Conservation (phyloP, 2,113 vertebrate species). For the Perca fluviatilis region DNA sequence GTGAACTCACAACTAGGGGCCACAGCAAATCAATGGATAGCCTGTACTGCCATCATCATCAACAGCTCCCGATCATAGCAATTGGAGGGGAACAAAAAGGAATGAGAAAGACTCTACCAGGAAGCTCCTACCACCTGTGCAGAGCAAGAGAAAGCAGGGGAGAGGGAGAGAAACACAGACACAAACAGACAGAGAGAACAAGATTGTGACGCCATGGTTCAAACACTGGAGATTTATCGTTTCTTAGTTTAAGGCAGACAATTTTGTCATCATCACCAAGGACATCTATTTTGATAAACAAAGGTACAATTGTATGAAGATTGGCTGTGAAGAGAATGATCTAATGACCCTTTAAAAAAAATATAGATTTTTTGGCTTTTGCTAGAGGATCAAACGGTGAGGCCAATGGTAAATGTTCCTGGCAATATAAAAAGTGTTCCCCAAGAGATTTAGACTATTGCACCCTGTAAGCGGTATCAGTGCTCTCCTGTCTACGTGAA, state of each 20-base stretch:
- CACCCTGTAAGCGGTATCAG: slow-evolving; percentile 63
- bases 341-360: slow-evolving; percentile 62
- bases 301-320: slow-evolving; percentile 48
- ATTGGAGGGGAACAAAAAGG: slow-evolving; percentile 82
- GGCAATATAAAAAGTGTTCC: slow-evolving; percentile 57
- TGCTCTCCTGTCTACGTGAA: slow-evolving; percentile 62
- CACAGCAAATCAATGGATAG: slow-evolving; percentile 83
- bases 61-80: slow-evolving; percentile 79
- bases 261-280: slow-evolving; percentile 74
- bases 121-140: slow-evolving; percentile 81
- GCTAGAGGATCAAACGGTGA: slow-evolving; percentile 43
- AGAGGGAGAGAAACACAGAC: slow-evolving; percentile 51
- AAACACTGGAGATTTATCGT: slow-evolving; percentile 54
- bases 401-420: slow-evolving; percentile 54
- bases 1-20: slow-evolving; percentile 81
- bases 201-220: slow-evolving; percentile 57
- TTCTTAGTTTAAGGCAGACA: slow-evolving; percentile 58
- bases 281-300: slow-evolving; percentile 75
- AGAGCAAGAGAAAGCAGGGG: slow-evolving; percentile 61
- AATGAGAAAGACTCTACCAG: slow-evolving; percentile 76
- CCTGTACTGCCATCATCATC: slow-evolving; percentile 82
- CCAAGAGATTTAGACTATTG: slow-evolving; percentile 59
- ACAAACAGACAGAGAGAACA: slow-evolving; percentile 47
- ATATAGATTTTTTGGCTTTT: slow-evolving; percentile 61
- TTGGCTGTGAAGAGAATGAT: slow-evolving; percentile 57